Evolutionary conservation across 2,888 invertebrate genomes (phyloP), one percentile per base, ranked within the genome.

Genomic region (Eupithecia vulgata): DNA sequence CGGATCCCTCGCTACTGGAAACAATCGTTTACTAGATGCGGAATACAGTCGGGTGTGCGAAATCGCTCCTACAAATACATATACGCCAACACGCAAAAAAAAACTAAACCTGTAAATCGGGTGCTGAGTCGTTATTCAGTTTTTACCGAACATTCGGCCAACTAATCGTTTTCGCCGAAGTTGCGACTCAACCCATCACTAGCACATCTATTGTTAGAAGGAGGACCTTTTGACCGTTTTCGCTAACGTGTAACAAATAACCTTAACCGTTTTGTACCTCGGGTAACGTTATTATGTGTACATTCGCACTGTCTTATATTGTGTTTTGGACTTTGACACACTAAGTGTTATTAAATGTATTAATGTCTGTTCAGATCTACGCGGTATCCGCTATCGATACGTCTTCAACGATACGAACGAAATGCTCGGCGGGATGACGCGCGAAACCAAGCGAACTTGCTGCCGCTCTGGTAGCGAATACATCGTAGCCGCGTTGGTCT

Each of bases 161-260:
- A 52, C 21, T 57, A 25, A 6, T 57, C 12, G 12, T 21, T 25
- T 57, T 25, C 25, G 21, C 4, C 25, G 12, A 52, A 52, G 21
- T 34, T 3, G 0, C 7, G 1, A 15, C 34, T 61, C 30, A 61
- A 17, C 15, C 15, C 8, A 59, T 59, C 15, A 59, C 30, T 59
- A 59, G 13, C 1, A 17, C 34, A 8, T 30, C 34, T 61, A 34
- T 61, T 61, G 34, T 61, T 59, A 52, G n/a, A n/a, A n/a, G 21
- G 30, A 34, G 34, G 34, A 61, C 61, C 61, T 61, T 61, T 61
- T 21, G 17, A 61, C 30, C 34, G 52, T 17, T 61, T 61, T 61
- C 61, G 34, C 61, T 21, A 17, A 34, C 34, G 34, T 34, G 21
- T 25, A 52, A 52, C 10, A 59, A 30, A 59, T 30, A 59, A 59